Percentiles rank a stretch among this genome's conserved stretches.
These are phyloP conservation scores for Ostrea edulis DNA, from an alignment of 1,140 invertebrate genomes.

Conservation along the genomic window DNA sequence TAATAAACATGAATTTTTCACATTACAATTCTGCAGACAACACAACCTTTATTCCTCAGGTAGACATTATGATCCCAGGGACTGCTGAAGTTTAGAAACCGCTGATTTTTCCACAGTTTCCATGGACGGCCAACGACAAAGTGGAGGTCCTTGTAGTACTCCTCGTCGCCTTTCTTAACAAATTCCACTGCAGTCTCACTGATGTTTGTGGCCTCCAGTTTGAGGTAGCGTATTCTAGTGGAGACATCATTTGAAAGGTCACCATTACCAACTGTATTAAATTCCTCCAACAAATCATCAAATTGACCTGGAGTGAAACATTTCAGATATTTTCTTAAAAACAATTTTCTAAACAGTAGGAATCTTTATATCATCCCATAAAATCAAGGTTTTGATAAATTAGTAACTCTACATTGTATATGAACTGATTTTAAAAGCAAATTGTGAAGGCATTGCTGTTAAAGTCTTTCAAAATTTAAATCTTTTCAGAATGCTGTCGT, in stretches of 20 bases:
- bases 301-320: conserved; percentile 71
- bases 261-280: conserved; percentile 59
- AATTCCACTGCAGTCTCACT: conserved; percentile 64
- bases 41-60: conserved; percentile 49
- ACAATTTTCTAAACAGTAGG: not conserved
- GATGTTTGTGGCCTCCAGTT: conserved; percentile 57
- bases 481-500: no score
- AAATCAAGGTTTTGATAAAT: no score
- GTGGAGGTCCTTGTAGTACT: conserved; percentile 69
- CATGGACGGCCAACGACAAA: conserved; percentile 69
- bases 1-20: no score
- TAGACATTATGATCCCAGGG: conserved; percentile 63
- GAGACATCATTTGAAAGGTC: conserved; percentile 57
- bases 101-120: conserved; percentile 65
- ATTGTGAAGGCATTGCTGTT: no score
- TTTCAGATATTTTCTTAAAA: conserved; percentile 24
- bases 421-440: no score
- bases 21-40: no score
- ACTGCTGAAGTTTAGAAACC: conserved; percentile 57
- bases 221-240: conserved; percentile 57
- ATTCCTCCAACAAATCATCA: conserved; percentile 62
- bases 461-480: no score
- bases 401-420: no score
- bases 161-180: conserved; percentile 69
- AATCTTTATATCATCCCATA: no score